Percentiles rank a stretch among this genome's conserved stretches.
These are phyloP conservation scores for Numenius phaeopus DNA, from an alignment of 2,797 vertebrate species.

Conservation along the genomic window DNA sequence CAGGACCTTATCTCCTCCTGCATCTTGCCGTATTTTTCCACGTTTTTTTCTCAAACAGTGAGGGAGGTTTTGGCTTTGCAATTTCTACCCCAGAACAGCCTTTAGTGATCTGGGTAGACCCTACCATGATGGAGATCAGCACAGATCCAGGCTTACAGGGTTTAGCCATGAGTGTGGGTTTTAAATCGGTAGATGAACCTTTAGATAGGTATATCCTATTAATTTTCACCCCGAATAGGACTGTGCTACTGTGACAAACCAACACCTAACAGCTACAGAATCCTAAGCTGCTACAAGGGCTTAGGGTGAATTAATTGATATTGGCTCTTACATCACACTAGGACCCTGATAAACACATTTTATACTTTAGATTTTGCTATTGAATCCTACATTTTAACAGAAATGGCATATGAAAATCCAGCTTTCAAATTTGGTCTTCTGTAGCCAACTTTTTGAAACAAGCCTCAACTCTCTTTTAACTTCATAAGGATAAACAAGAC, in stretches of 20 bases:
- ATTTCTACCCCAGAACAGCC: not conserved
- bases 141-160: not conserved
- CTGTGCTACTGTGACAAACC: not conserved
- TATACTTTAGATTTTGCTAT: not conserved
- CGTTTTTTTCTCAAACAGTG: not conserved
- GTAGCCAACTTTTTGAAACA: not conserved
- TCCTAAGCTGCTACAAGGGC: not conserved
- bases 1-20: not conserved
- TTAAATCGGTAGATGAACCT: not conserved
- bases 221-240: not conserved
- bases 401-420: not conserved
- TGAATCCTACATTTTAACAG: not conserved
- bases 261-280: not conserved
- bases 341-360: not conserved
- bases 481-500: not conserved
- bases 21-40: not conserved
- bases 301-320: not conserved
- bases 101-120: not conserved
- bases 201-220: not conserved
- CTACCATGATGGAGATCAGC: not conserved
- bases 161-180: not conserved
- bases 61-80: not conserved
- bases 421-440: not conserved
- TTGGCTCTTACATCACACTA: not conserved
- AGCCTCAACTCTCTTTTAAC: not conserved